These are phyloP conservation scores for Bombus breviceps DNA, from an alignment of 1,140 invertebrate species.

Conservation along the genomic window DNA sequence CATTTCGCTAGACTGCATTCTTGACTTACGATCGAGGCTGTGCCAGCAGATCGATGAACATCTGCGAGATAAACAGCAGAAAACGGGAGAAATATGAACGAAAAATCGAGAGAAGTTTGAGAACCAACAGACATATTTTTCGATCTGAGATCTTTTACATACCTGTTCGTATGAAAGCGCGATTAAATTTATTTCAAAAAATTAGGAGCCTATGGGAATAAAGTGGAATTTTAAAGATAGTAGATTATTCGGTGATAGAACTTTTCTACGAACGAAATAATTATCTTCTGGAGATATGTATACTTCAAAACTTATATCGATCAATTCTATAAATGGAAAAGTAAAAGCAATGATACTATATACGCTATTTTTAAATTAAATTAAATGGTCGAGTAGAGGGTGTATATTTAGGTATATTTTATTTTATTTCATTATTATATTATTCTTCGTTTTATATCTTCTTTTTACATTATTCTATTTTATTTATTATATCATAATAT, in stretches of 20 bases:
- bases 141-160: not conserved
- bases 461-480: no score
- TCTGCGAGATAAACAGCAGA: conserved; percentile 16
- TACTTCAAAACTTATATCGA: no score
- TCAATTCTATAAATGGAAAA: no score
- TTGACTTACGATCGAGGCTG: conserved; percentile 28
- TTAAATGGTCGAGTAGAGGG: no score
- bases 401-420: no score
- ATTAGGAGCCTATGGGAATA: not conserved
- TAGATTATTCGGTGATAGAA: not conserved
- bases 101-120: not conserved
- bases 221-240: not conserved
- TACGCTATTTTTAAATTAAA: no score
- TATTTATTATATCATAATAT: no score
- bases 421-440: no score
- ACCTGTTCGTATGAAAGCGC: not conserved
- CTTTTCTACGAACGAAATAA: not conserved
- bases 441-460: no score
- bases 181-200: not conserved
- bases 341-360: no score
- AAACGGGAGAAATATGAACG: not conserved
- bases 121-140: no score
- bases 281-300: not conserved
- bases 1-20: conserved; percentile 44
- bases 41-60: not conserved